phyloP scores from a whole-genome alignment of 1,140 invertebrate genomes.

The Drosophila elegans region DNA sequence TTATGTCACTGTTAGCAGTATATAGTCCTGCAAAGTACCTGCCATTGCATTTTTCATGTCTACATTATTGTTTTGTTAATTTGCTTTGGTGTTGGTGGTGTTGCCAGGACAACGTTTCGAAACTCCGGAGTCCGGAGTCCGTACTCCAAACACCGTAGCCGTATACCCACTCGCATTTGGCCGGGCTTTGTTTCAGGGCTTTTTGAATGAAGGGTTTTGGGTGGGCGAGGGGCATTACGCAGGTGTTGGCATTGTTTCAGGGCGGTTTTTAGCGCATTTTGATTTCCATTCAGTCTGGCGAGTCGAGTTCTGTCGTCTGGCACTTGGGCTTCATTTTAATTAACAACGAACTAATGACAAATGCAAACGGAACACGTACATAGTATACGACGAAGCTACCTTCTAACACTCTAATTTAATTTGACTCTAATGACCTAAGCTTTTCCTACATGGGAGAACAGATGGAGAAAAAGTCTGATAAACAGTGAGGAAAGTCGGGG shows the following conservation, averaged over 20 bases:
- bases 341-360: slow-evolving; percentile 81
- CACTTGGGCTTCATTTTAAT: slow-evolving; percentile 78
- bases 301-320: slow-evolving; percentile 50
- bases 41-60: slow-evolving; percentile 54
- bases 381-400: slow-evolving; percentile 27
- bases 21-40: slow-evolving; percentile 21
- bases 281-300: slow-evolving; percentile 63
- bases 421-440: slow-evolving; percentile 76
- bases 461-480: slow-evolving; percentile 1
- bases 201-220: slow-evolving; percentile 41
- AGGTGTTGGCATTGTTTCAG: slow-evolving; percentile 75
- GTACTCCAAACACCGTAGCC: not conserved
- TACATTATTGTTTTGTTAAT: slow-evolving; percentile 72
- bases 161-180: slow-evolving; percentile 58
- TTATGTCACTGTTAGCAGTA: slow-evolving; percentile 4
- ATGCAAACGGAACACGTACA: slow-evolving; percentile 42
- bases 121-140: not conserved
- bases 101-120: slow-evolving; percentile 67
- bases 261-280: slow-evolving; percentile 78
- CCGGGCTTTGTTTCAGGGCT: slow-evolving; percentile 64
- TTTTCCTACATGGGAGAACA: slow-evolving; percentile 1
- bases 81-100: slow-evolving; percentile 63
- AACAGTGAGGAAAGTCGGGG: slow-evolving; percentile 1
- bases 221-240: slow-evolving; percentile 43
- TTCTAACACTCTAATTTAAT: slow-evolving; percentile 69